Percentiles rank a stretch among this genome's conserved stretches.
phyloP scores from a whole-genome alignment of 1,140 invertebrate species.

The Drosophila yakuba region DNA sequence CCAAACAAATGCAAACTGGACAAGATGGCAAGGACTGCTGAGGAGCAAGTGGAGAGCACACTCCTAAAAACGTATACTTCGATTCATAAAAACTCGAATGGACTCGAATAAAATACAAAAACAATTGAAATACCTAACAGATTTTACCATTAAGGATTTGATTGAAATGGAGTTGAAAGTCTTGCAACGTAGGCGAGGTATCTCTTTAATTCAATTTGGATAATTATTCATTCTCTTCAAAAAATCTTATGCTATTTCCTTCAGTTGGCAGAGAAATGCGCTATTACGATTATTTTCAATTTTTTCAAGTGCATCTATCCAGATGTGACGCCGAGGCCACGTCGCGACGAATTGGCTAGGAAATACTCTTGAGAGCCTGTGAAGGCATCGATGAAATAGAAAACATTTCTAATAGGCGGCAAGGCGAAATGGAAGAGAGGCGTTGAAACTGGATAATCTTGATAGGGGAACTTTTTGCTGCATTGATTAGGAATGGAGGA shows the following conservation, averaged over 20 bases:
- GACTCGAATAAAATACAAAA: too few relatives aligned
- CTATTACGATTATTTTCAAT: background rate
- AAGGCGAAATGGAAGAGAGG: slow-evolving; percentile 4
- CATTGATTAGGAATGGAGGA: slow-evolving; percentile 35
- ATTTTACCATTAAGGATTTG: too few relatives aligned
- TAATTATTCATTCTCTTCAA: too few relatives aligned
- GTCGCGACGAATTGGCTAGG: slow-evolving; percentile 42
- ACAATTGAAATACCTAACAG: too few relatives aligned
- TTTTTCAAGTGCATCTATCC: slow-evolving; percentile 11
- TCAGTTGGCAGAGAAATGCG: too few relatives aligned
- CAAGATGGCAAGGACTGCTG: slow-evolving; percentile 41
- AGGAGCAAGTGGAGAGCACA: slow-evolving; percentile 25
- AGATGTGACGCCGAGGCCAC: slow-evolving; percentile 16
- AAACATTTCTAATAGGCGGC: slow-evolving; percentile 38
- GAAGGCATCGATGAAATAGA: slow-evolving; percentile 41
- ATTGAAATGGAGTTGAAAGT: too few relatives aligned
- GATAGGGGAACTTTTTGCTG: slow-evolving; percentile 24
- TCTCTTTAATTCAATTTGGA: too few relatives aligned
- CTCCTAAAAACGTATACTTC: slow-evolving; percentile 6
- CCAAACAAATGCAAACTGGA: slow-evolving; percentile 48
- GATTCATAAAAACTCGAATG: too few relatives aligned
- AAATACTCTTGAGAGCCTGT: slow-evolving; percentile 35
- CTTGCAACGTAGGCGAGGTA: too few relatives aligned
- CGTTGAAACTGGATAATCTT: slow-evolving; percentile 47
- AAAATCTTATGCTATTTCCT: too few relatives aligned